phyloP scores from a whole-genome alignment of 2,113 vertebrate species.

The Nesogale talazaci region DNA sequence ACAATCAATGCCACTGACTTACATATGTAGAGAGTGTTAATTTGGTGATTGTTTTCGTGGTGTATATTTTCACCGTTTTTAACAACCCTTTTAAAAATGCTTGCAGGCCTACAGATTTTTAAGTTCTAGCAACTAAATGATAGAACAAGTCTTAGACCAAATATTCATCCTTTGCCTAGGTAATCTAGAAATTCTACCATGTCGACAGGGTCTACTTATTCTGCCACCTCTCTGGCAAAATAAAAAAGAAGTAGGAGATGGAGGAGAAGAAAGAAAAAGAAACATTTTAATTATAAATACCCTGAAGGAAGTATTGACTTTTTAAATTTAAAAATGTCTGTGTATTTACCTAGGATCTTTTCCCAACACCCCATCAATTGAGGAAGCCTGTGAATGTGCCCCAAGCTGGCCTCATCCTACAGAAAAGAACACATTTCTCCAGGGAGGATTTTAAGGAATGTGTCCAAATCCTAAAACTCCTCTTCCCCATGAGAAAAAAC shows the following conservation, averaged over 20 bases:
- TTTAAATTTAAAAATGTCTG: constrained; percentile 27
- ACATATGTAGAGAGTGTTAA: not conserved
- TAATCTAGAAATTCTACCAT: constrained; percentile 48
- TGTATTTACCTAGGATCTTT: constrained; percentile 55
- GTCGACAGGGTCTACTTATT: constrained; percentile 10
- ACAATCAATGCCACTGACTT: not conserved
- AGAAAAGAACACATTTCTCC: constrained; percentile 70
- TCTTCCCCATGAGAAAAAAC: constrained; percentile 69
- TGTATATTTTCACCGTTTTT: not conserved
- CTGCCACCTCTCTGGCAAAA: not conserved
- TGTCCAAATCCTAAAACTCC: constrained; percentile 76
- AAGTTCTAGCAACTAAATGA: not conserved
- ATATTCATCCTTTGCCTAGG: not conserved
- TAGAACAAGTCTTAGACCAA: not conserved
- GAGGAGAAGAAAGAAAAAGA: not conserved
- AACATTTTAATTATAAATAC: constrained; percentile 55
- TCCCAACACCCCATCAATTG: constrained; percentile 51
- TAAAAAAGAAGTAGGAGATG: too few species aligned
- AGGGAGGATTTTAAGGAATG: constrained; percentile 59
- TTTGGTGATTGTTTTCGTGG: not conserved
- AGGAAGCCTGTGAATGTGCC: constrained; percentile 34
- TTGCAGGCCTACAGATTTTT: not conserved
- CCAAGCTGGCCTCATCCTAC: constrained; percentile 74
- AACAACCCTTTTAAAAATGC: not conserved
- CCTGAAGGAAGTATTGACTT: constrained; percentile 9